These are phyloP conservation scores for Myotis yumanensis DNA, from an alignment of 2,113 vertebrate species.

Conservation along the genomic window DNA sequence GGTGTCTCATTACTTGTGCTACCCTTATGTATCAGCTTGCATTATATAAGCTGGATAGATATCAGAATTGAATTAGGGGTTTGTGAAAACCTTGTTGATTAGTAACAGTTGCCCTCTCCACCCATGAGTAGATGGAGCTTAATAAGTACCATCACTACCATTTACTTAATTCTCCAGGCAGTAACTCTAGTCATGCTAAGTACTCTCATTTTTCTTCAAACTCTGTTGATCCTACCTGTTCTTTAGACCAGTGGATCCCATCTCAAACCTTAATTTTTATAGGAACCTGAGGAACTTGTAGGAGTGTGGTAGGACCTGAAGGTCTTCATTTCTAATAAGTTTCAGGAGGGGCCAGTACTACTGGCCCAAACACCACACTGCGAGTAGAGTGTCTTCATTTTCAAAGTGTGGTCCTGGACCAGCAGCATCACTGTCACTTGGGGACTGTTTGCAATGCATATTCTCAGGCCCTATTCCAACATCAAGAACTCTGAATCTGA, in stretches of 20 bases:
- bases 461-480: neutral
- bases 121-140: neutral
- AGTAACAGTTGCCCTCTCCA: neutral
- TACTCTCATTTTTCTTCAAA: neutral
- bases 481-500: neutral
- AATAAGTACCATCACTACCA: neutral
- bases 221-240: neutral
- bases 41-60: neutral
- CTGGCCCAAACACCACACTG: neutral
- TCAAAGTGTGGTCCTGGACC: neutral
- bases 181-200: neutral
- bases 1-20: neutral
- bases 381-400: neutral
- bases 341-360: rapidly evolving
- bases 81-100: neutral
- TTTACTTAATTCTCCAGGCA: neutral
- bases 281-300: neutral
- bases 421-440: neutral
- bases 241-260: neutral
- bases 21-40: neutral
- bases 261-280: neutral
- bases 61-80: neutral
- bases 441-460: neutral
- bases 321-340: neutral
- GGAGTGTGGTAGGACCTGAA: neutral